Base-by-base conservation (phyloP, 2,797 vertebrate species). In the Sebastes aleutianus region DNA sequence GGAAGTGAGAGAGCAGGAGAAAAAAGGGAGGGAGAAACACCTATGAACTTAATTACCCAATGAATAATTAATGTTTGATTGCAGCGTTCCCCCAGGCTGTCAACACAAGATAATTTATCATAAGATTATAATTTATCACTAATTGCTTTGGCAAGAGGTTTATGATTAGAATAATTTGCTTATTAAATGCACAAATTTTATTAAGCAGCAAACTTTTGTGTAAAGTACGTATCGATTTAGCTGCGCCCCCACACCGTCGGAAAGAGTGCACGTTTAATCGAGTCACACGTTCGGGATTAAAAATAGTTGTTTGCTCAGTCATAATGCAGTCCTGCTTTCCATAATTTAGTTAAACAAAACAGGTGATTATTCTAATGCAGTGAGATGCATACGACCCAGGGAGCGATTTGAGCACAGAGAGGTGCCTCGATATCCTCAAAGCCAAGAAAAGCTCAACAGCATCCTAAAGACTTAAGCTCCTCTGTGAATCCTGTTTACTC, bases 31-130 rank as follows among this genome's bases (percentile, higher is more conserved):
- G 68, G 73, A 83, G 81, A 89, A 85, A 91, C 95, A 95, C 95
- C 95, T 96, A 92, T 95, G 93, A 95, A 95, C 95, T 95, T 96
- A 95, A 96, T 96, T 96, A 96, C 95, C 90, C 90, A 90, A 92
- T 95, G 94, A 96, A 96, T 96, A 96, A 96, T 95, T 95, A 95
- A 95, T 95, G 94, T 95, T 94, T 95, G 95, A 96, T 96, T 96
- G 95, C 93, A 83, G 89, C 76, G 64, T 92, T 95, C 93, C 95
- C 94, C 90, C 85, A 88, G 92, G 95, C 94, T 95, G 95, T 96
- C 95, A 96, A 95, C 95, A 95, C 89, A 85, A 93, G 93, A 96
- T 95, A 91, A 92, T 96, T 95, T 96, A 95, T 96, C 95, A 95
- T 93, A 94, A 95, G 94, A 95, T 96, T 95, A 94, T 96, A 96